Percentiles rank a stretch among this genome's conserved stretches.
phyloP scores from a whole-genome alignment of 2,888 invertebrate genomes.

The Muschampia plurimacula region DNA sequence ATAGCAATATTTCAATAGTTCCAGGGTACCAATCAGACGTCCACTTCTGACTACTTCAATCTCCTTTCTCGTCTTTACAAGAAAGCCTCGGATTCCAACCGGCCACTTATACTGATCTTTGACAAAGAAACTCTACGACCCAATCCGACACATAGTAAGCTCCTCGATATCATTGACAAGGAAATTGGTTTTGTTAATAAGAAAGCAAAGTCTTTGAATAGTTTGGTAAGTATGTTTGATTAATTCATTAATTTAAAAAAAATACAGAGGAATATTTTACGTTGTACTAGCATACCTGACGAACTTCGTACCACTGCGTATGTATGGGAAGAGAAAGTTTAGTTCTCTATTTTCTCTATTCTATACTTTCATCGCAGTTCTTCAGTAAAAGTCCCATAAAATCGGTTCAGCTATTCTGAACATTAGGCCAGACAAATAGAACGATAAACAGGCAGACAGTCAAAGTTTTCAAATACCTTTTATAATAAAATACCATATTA shows the following conservation, averaged over 20 bases:
- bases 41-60: slow-evolving; percentile 36
- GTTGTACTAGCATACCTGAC: background rate
- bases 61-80: slow-evolving; percentile 52
- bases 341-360: too few relatives aligned
- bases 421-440: too few relatives aligned
- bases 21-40: slow-evolving; percentile 28
- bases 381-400: too few relatives aligned
- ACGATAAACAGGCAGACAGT: too few relatives aligned
- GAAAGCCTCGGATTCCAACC: slow-evolving; percentile 48
- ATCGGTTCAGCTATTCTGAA: too few relatives aligned
- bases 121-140: slow-evolving; percentile 44
- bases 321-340: too few relatives aligned
- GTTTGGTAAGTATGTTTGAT: slow-evolving; percentile 4
- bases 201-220: background rate
- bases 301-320: too few relatives aligned
- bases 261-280: too few relatives aligned
- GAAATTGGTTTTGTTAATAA: background rate
- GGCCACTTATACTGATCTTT: slow-evolving; percentile 55
- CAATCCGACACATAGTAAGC: background rate
- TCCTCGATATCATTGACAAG: slow-evolving; percentile 1
- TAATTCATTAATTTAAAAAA: background rate
- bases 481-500: too few relatives aligned
- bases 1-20: slow-evolving; percentile 4
- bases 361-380: too few relatives aligned
- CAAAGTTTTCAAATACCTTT: too few relatives aligned